phyloP scores from a whole-genome alignment of 2,888 invertebrate genomes.

The Caradrina kadenii region DNA sequence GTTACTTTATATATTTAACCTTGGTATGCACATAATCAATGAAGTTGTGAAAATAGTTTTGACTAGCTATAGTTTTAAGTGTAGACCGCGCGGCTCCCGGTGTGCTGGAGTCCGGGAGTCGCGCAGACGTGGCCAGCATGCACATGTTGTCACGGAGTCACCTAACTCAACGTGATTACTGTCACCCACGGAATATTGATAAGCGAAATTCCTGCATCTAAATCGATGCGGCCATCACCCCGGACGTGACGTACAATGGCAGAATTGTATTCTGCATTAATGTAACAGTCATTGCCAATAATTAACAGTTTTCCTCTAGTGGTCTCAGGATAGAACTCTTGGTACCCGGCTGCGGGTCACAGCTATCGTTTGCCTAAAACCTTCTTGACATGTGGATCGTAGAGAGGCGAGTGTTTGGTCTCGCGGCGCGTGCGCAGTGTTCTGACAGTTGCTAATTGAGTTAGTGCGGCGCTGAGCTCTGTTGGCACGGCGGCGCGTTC shows the following conservation, averaged over 20 bases:
- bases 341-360: too few relatives aligned
- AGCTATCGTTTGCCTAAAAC: neutral
- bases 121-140: constrained; percentile 40
- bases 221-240: neutral
- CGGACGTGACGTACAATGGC: constrained; percentile 1
- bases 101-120: neutral
- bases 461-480: constrained; percentile 64
- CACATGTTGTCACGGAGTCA: constrained; percentile 36
- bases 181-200: constrained; percentile 60
- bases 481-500: constrained; percentile 62
- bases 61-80: constrained; percentile 1
- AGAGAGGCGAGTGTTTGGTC: constrained; percentile 17
- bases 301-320: neutral
- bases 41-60: constrained; percentile 16
- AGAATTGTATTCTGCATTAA: neutral
- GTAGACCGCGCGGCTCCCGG: neutral
- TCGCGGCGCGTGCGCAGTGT: constrained; percentile 59
- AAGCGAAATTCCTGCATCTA: constrained; percentile 35
- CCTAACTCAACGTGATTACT: constrained; percentile 49
- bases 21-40: neutral
- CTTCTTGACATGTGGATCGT: constrained; percentile 1
- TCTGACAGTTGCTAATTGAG: constrained; percentile 72
- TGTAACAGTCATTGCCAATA: neutral
- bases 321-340: too few relatives aligned
- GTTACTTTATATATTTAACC: neutral